Base-by-base conservation (phyloP, 1,140 invertebrate genomes). In the Rhagoletis pomonella region DNA sequence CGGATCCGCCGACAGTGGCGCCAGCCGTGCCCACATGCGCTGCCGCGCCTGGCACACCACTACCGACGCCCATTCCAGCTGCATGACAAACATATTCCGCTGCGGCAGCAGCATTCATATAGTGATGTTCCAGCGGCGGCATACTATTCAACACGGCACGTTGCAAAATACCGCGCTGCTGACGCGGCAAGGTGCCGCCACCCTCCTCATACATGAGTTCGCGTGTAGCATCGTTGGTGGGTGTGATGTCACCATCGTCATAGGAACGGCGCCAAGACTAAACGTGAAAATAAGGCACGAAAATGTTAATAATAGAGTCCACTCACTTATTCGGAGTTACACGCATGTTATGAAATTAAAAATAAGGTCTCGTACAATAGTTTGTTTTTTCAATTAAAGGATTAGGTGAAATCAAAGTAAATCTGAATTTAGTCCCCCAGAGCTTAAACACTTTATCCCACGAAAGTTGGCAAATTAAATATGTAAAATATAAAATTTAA, bases 191-290 rank as follows among this genome's bases (percentile, higher is more conserved):
- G 3, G 97, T 98, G 47, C 97, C 97, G 6, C 97, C 97, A 29
- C 96, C 96, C 29, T 93, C 92, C 87, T 93, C 91, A 69, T 91
- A 91, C 65, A 92, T 90, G 62, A 93, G 87, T 88, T 94, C 93
- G 90, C 96, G 94, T 64, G 93, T 93, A 64, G 93, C 89, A 93
- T 98, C 97, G 91, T 97, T 97, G 86, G 97, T 98, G 2, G 97
- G 97, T 42, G 97, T 97, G 69, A 97, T 96, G 92, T 98, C 97
- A 29, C 97, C 97, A 91, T 98, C 97, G 91, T 98, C 97, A 91
- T 97, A 98, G 85, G 96, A 97, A 87, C 97, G 95, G 88, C 97
- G 94, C 96, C 97, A 98, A 29, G 90, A 88, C 88, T 89, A 29
- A 85, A 86, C 9, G 39, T 59, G 50, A 67, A 67, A 17, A n/a